Conservation (phyloP, 2,888 invertebrate species). For the Lepeophtheirus nordmannii region DNA sequence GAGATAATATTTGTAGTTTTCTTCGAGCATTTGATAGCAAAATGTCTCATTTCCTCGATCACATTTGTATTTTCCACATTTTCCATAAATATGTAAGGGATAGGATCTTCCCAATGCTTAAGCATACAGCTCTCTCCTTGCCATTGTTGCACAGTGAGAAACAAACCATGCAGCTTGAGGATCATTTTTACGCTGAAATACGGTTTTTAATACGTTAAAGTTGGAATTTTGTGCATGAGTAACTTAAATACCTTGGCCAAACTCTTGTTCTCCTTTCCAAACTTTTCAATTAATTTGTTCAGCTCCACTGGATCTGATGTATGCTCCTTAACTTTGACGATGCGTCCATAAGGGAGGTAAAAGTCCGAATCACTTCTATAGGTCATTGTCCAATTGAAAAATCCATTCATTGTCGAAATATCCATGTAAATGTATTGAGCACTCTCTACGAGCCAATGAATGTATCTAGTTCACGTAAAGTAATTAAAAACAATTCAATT, state of each 20-base stretch:
- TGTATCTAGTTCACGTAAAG: not conserved
- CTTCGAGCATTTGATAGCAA: slow-evolving; percentile 26
- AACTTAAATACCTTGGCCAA: not conserved
- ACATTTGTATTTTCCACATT: slow-evolving; percentile 27
- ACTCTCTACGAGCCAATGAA: slow-evolving; percentile 15
- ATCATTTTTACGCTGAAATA: not conserved
- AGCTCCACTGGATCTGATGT: not conserved
- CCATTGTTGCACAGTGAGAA: slow-evolving; percentile 28
- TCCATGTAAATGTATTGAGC: slow-evolving; percentile 23
- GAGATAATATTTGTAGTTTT: slow-evolving; percentile 31
- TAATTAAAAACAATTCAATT: not conserved
- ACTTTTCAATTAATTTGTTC: not conserved
- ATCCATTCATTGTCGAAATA: slow-evolving; percentile 9
- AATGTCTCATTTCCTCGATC: not conserved
- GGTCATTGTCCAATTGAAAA: slow-evolving; percentile 30
- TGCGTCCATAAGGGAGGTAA: slow-evolving; percentile 22
- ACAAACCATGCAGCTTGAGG: slow-evolving; percentile 29
- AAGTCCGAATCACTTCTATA: slow-evolving; percentile 29
- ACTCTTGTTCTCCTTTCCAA: slow-evolving; percentile 11
- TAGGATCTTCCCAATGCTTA: slow-evolving; percentile 26
- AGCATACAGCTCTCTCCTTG: slow-evolving; percentile 28
- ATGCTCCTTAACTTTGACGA: slow-evolving; percentile 18
- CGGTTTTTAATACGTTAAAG: no score
- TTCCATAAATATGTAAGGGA: slow-evolving; percentile 28
- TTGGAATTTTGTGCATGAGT: no score